Base-by-base conservation (phyloP, 1,140 invertebrate genomes). In the Eurytemora carolleeae region DNA sequence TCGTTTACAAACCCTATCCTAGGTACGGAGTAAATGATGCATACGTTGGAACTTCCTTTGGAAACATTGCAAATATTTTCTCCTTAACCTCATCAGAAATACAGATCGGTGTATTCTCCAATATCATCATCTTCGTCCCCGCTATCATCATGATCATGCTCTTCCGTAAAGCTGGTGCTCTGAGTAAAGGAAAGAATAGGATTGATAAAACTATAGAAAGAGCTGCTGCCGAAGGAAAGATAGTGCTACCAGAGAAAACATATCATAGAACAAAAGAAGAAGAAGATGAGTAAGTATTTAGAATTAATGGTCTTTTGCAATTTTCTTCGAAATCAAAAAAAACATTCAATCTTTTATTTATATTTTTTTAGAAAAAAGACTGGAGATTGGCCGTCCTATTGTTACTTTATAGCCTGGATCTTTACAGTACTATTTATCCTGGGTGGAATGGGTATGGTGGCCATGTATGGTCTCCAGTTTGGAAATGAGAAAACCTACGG, bases 401-500 rank as follows among this genome's bases (percentile, higher is more conserved):
- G 31, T 44, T 44, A 44, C n/a, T 44, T 44, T 44, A 44, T 44
- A 12, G 31, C 31, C 31, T 44, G 31, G 31, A 7, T 44, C 7
- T 44, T 44, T 7, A 44, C 31, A 12, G n/a, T 44, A 7, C 7
- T 44, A 12, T 44, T 7, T 44, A 44, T 44, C 7, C n/a, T 44
- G 7, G 52, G 12, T 55, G 21, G 19, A 55, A 0, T 58, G 31
- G 56, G 31, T 52, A 24, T 57, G 1, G 52, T 23, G 57, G 26
- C 1, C 56, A n/a, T 61, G 17, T 12, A 53, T 59, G 2, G 22
- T 59, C n/a, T 59, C 55, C 69, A 68, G 63, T 79, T 79, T 68
- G 74, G 76, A 25, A 76, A 78, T 60, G 71, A 75, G 19, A 78
- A 77, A 63, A 75, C 74, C 53, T 71, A 72, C 55, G 75, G 78